A percentile compares a stretch with the other conserved stretches of the same genome.
phyloP scores from a whole-genome alignment of 2,888 invertebrate species.

The Cantharis rufa region DNA sequence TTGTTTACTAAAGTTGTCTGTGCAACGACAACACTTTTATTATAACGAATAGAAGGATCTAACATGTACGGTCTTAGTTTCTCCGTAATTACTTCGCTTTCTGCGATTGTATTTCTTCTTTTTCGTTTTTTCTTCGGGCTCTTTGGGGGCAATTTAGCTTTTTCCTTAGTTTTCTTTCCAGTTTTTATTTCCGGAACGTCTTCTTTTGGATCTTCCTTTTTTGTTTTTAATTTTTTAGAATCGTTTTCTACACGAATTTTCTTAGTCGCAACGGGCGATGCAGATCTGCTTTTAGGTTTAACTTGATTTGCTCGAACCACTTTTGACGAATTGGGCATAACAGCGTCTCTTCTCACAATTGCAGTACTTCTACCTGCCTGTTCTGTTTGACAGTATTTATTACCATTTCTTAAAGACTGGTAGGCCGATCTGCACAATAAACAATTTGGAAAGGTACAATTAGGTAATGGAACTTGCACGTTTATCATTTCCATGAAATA shows the following conservation, averaged over 20 bases:
- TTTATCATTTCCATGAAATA: not conserved
- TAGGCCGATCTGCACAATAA: not conserved
- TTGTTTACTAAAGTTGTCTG: not conserved
- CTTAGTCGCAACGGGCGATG: not conserved
- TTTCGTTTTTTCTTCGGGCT: not conserved
- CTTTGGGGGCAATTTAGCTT: not conserved
- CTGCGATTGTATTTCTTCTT: not conserved
- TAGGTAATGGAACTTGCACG: not conserved
- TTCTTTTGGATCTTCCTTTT: not conserved
- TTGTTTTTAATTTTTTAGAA: not conserved
- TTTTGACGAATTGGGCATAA: not conserved
- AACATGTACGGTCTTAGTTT: not conserved
- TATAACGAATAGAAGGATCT: not conserved
- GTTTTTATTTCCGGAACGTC: not conserved
- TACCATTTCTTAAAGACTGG: not conserved
- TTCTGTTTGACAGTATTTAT: not conserved
- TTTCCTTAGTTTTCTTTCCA: not conserved
- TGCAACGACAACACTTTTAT: not conserved
- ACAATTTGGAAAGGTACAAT: not conserved
- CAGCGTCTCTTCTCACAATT: not conserved
- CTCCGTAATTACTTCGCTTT: not conserved
- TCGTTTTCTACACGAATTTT: not conserved
- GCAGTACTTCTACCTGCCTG: not conserved
- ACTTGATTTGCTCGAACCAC: not conserved
- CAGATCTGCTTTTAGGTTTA: not conserved